Evolutionary conservation across 1,140 invertebrate species (phyloP).

Genomic region (Drosophila aff.): DNA sequence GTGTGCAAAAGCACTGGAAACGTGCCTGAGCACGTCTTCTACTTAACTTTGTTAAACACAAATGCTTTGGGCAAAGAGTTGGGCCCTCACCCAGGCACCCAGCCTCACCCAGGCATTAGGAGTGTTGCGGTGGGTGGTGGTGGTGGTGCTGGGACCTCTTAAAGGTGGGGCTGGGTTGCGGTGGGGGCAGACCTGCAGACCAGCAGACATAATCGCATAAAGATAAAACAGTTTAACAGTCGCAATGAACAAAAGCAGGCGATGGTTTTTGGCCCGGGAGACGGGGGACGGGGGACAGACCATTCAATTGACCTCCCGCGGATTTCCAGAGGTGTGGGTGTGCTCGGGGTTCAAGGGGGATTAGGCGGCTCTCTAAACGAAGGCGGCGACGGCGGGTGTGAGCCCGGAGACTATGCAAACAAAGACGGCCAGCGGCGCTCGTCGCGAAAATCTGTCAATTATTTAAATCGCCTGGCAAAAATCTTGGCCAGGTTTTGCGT

Average conservation of each 20-base stretch:
- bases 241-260: slow-evolving; percentile 61
- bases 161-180: not conserved
- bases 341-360: not conserved
- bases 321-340: slow-evolving; percentile 9
- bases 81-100: slow-evolving; percentile 4
- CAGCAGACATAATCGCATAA: slow-evolving; percentile 80
- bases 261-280: slow-evolving; percentile 13
- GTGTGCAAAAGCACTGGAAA: slow-evolving; percentile 13
- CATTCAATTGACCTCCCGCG: slow-evolving; percentile 51
- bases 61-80: slow-evolving; percentile 83
- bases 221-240: slow-evolving; percentile 83
- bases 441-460: slow-evolving; percentile 78
- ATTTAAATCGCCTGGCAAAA: slow-evolving; percentile 76
- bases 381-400: not conserved
- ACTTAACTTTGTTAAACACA: slow-evolving; percentile 83
- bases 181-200: not conserved
- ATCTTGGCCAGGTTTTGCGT: slow-evolving; percentile 56
- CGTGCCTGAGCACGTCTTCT: slow-evolving; percentile 64
- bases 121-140: not conserved
- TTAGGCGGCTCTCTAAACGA: not conserved
- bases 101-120: slow-evolving; percentile 27
- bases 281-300: slow-evolving; percentile 9
- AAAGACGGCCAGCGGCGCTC: slow-evolving; percentile 40
- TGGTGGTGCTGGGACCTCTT: not conserved
- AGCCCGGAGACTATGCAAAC: slow-evolving; percentile 17